Base-by-base conservation (phyloP, 2,888 invertebrate species). In the Fragum fragum region DNA sequence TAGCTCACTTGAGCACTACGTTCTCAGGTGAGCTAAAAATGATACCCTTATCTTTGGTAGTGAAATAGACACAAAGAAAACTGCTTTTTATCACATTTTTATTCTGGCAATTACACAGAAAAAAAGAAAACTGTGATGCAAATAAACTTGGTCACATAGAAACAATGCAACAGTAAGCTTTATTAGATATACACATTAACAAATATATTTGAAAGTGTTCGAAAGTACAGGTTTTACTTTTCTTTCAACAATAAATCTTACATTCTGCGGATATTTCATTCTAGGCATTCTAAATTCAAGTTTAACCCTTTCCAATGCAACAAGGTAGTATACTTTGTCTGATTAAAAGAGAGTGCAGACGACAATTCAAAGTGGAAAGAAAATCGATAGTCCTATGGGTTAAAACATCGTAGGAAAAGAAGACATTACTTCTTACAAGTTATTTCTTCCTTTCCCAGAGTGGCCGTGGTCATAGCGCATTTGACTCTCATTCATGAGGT, bases 51-150 rank as follows among this genome's bases (percentile, higher is more conserved):
- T 9, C 32, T 36, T 36, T 36, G 23, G 23, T 23, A n/a, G 32
- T 61, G 32, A 32, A 47, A 61, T 32, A 32, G 18, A 0, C 11
- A 61, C 32, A 32, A 2, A 32, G 14, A 26, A 61, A 11, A 32
- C 16, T 28, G 61, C 16, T 61, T 77, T 85, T 85, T 84, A 75
- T 69, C 61, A 73, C 69, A 36, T 36, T 76, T 85, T 85, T 81
- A 81, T 79, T 85, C 81, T 81, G 85, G 85, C 85, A 79, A 77
- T 85, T 81, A 85, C 85, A 79, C 79, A 85, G 81, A 85, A 79
- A 81, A 81, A 81, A 74, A 79, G 80, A 80, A 80, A 73, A 74
- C 42, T 36, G 66, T 66, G 66, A 66, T 66, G 66, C 66, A 66
- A 66, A 66, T 66, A 77, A 71, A 78, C 69, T 77, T 85, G 81